Evolutionary conservation across 2,888 invertebrate genomes (phyloP).

Genomic region (Sarcophaga carnaria): DNA sequence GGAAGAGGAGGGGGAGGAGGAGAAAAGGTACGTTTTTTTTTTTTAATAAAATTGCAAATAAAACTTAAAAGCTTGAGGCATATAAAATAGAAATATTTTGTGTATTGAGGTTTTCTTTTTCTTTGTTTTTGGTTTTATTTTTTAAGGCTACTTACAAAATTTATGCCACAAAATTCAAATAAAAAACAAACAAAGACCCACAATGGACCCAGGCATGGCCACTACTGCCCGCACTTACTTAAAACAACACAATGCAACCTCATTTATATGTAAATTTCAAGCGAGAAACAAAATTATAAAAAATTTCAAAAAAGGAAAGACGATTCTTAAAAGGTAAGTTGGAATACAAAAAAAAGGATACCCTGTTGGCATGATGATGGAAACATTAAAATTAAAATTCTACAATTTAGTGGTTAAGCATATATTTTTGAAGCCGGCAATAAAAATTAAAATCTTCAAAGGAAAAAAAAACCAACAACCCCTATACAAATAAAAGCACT

Average conservation of each 20-base stretch:
- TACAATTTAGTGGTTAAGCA: conserved; percentile 45
- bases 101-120: not conserved
- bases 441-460: conserved; percentile 11
- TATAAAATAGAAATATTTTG: too few relatives aligned
- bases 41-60: too few relatives aligned
- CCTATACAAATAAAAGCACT: conserved; percentile 1
- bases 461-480: not conserved
- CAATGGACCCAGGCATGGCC: too few relatives aligned
- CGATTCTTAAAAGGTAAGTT: not conserved
- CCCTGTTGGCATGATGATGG: not conserved
- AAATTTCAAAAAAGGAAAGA: not conserved
- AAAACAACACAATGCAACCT: conserved; percentile 22
- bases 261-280: conserved; percentile 68
- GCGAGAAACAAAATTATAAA: conserved; percentile 9
- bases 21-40: too few relatives aligned
- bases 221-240: too few relatives aligned
- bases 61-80: too few relatives aligned
- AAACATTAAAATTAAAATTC: conserved; percentile 71
- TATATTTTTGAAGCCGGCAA: conserved; percentile 21
- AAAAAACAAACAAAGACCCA: conserved; percentile 22
- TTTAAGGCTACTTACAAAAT: conserved; percentile 4
- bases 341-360: conserved; percentile 16
- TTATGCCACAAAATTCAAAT: conserved; percentile 46
- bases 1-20: too few relatives aligned
- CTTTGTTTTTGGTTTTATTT: not conserved